These are phyloP conservation scores for Nesoenas mayeri DNA, from an alignment of 2,113 vertebrate species.

Conservation along the genomic window DNA sequence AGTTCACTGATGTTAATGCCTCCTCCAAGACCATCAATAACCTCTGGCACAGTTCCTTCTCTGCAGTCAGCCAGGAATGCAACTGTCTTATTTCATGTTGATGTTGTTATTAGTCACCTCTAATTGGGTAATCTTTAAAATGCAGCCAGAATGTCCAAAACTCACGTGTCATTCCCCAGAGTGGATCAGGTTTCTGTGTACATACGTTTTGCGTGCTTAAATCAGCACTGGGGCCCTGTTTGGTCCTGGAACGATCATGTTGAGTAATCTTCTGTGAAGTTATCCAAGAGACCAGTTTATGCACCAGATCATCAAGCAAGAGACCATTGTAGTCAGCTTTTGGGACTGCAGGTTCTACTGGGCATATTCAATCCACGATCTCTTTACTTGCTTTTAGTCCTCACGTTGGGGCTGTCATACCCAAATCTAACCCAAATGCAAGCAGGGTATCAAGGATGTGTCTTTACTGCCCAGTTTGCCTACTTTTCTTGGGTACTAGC, in stretches of 20 bases:
- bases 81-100: background rate
- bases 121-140: background rate
- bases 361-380: fast-evolving
- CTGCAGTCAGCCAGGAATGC: background rate
- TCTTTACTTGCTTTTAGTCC: background rate
- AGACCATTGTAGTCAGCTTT: background rate
- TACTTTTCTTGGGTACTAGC: background rate
- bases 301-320: background rate
- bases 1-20: background rate
- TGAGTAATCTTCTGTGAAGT: background rate
- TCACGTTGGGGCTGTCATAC: background rate
- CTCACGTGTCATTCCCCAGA: background rate
- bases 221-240: background rate
- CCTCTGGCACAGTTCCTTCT: background rate
- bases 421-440: background rate
- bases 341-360: background rate
- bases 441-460: background rate
- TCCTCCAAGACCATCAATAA: background rate
- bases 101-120: background rate
- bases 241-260: background rate
- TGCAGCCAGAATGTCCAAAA: background rate
- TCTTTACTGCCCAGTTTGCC: background rate
- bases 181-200: background rate
- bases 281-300: background rate
- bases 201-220: background rate